These are phyloP conservation scores for Mnemiopsis leidyi DNA, from an alignment of 37 sponge, comb jelly and placozoan genomes.

Conservation along the genomic window DNA sequence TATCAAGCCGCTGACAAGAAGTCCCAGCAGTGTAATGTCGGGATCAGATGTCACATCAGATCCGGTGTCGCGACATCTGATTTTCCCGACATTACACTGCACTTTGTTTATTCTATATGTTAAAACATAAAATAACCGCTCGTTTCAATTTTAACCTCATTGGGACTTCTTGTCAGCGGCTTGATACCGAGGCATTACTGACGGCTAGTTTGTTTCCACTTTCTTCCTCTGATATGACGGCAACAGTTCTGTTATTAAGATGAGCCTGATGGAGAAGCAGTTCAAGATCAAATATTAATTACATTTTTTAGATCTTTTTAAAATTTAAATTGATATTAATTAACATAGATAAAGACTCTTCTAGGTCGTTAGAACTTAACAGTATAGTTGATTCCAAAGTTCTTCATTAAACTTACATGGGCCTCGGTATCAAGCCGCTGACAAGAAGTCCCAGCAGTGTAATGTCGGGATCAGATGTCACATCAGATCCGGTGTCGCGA, in stretches of 20 bases:
- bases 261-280: no score
- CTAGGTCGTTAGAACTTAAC: no score
- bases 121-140: not conserved
- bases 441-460: not conserved
- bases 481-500: not conserved
- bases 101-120: not conserved
- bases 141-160: not conserved
- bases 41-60: not conserved
- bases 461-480: not conserved
- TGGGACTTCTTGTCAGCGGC: not conserved
- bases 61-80: not conserved
- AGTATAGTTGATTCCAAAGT: no score
- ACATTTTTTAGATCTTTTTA: no score
- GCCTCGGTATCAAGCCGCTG: not conserved
- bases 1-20: not conserved
- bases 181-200: not conserved
- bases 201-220: no score
- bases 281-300: no score
- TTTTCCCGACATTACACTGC: not conserved
- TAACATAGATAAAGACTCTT: no score
- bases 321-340: no score
- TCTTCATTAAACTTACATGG: no score
- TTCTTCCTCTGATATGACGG: no score
- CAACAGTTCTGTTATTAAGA: no score
- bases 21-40: not conserved